Conservation (phyloP, 2,113 vertebrate species). For the Argyrosomus japonicus region DNA sequence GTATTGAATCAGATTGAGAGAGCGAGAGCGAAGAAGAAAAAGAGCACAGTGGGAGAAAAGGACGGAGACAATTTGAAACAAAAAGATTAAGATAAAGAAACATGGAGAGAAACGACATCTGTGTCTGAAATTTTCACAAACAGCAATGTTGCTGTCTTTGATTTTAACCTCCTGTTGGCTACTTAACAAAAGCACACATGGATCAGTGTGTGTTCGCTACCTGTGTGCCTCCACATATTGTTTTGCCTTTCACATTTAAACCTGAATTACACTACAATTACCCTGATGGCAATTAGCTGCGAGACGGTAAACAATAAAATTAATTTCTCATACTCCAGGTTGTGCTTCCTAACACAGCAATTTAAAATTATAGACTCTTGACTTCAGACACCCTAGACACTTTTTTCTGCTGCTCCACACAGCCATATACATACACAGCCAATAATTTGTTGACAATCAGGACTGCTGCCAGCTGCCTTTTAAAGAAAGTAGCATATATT, state of each 20-base stretch:
- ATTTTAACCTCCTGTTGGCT: constrained; percentile 37
- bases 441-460: not conserved
- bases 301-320: constrained; percentile 38
- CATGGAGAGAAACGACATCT: not conserved
- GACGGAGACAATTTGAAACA: constrained; percentile 18
- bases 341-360: constrained; percentile 33
- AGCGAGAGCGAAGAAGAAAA: constrained; percentile 13
- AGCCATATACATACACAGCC: not conserved
- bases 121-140: constrained; percentile 23
- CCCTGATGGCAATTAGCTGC: constrained; percentile 61
- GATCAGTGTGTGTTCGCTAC: constrained; percentile 42
- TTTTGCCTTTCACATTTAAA: constrained; percentile 72
- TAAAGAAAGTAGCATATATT: constrained; percentile 34
- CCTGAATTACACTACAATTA: constrained; percentile 67
- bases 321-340: constrained; percentile 23
- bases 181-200: constrained; percentile 38
- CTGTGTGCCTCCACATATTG: constrained; percentile 43
- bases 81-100: constrained; percentile 13
- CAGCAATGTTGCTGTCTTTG: constrained; percentile 4
- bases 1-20: constrained; percentile 44
- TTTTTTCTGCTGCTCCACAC: not conserved
- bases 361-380: constrained; percentile 11
- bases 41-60: not conserved
- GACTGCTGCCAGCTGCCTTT: not conserved
- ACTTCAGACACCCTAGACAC: not conserved